These are phyloP conservation scores for Muschampia plurimacula DNA, from an alignment of 2,888 invertebrate genomes.

Conservation along the genomic window DNA sequence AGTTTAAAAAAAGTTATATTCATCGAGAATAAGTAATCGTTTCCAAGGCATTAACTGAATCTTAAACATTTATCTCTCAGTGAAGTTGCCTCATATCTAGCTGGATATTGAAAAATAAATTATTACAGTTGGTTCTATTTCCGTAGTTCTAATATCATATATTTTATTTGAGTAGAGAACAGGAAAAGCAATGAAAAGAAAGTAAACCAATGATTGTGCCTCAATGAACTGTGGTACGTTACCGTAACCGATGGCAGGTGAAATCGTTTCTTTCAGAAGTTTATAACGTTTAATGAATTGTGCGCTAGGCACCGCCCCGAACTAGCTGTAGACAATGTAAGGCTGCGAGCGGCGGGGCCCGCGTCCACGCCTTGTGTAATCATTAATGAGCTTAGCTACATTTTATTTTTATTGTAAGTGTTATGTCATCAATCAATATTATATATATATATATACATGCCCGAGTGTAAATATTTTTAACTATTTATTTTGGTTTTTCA, in stretches of 20 bases:
- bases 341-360: constrained; percentile 65
- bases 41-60: too few species aligned
- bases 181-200: constrained; percentile 82
- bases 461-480: constrained; percentile 82
- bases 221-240: constrained; percentile 86
- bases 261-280: constrained; percentile 75
- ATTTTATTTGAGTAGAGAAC: too few species aligned
- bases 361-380: constrained; percentile 79
- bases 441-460: constrained; percentile 62
- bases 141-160: too few species aligned
- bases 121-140: too few species aligned
- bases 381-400: constrained; percentile 85
- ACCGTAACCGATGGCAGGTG: constrained; percentile 83
- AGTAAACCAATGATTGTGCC: constrained; percentile 83
- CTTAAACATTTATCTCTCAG: too few species aligned
- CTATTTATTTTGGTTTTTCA: constrained; percentile 79
- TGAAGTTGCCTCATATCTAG: too few species aligned
- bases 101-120: too few species aligned
- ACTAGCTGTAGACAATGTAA: constrained; percentile 68
- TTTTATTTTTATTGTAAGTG: constrained; percentile 84
- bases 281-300: constrained; percentile 69
- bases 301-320: constrained; percentile 64
- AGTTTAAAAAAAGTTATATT: too few species aligned
- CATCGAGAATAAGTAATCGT: too few species aligned
- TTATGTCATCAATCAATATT: constrained; percentile 85